These are phyloP conservation scores for Brachionus plicatilis DNA, from an alignment of 1,140 invertebrate genomes.

Conservation along the genomic window DNA sequence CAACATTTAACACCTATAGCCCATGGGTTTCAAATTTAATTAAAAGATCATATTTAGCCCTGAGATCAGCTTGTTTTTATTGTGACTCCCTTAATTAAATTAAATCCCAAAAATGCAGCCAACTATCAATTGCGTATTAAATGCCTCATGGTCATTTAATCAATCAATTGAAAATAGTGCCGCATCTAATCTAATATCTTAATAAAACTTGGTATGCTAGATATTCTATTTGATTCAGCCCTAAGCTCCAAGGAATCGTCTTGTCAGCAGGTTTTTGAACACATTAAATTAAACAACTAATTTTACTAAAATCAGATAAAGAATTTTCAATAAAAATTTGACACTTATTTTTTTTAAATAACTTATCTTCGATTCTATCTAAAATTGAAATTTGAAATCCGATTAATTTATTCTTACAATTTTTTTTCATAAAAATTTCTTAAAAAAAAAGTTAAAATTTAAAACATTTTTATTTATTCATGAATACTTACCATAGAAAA, in stretches of 20 bases:
- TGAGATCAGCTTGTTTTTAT: not conserved
- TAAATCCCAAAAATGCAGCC: not conserved
- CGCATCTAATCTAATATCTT: not conserved
- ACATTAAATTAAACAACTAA: not conserved
- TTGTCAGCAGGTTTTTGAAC: too few relatives aligned
- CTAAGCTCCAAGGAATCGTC: not conserved
- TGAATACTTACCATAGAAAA: too few relatives aligned
- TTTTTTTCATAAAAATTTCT: too few relatives aligned
- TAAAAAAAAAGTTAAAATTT: too few relatives aligned
- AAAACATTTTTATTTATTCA: too few relatives aligned
- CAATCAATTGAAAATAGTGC: not conserved
- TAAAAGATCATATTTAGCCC: slow-evolving; percentile 22
- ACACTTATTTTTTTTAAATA: not conserved
- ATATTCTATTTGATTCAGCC: not conserved
- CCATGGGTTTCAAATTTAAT: not conserved
- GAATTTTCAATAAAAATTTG: not conserved
- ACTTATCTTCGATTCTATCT: not conserved
- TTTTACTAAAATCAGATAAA: not conserved
- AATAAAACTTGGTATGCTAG: not conserved
- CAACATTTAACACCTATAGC: slow-evolving; percentile 14
- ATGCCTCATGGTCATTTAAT: not conserved
- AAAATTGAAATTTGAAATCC: not conserved
- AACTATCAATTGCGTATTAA: not conserved
- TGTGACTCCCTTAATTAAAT: slow-evolving; percentile 24
- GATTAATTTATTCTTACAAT: too few relatives aligned